Percentiles rank a stretch among this genome's conserved stretches.
These are phyloP conservation scores for Lasioglossum pauxillum DNA, from an alignment of 2,888 invertebrate species.

Conservation along the genomic window DNA sequence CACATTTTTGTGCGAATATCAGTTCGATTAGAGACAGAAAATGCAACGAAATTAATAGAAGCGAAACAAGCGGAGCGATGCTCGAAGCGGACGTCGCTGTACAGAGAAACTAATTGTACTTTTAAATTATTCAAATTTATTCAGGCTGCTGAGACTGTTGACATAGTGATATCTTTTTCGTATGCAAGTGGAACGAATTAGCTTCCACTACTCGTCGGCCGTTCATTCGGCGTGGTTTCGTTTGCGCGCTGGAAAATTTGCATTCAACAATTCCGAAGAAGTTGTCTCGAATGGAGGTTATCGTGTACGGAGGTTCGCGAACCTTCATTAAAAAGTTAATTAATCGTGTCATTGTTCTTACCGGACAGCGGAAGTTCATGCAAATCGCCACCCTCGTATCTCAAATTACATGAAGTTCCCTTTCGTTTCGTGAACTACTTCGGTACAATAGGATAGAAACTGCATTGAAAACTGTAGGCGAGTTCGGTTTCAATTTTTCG, in stretches of 20 bases:
- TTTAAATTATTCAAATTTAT: slow-evolving; percentile 31
- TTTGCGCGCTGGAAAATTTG: background rate
- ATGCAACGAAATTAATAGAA: background rate
- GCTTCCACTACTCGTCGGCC: background rate
- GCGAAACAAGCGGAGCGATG: background rate
- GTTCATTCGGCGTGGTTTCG: slow-evolving; percentile 12
- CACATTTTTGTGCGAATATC: background rate
- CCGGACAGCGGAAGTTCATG: background rate
- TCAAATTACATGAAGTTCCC: background rate
- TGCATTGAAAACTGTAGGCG: background rate
- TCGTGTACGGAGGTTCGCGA: background rate
- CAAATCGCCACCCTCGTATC: background rate
- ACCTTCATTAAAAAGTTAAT: background rate
- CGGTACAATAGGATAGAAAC: background rate
- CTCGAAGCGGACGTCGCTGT: background rate
- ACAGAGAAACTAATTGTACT: slow-evolving; percentile 11
- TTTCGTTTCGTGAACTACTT: background rate
- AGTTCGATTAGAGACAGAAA: background rate
- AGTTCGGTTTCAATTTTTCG: background rate
- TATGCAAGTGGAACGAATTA: slow-evolving; percentile 20
- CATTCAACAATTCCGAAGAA: background rate
- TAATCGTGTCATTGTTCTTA: background rate
- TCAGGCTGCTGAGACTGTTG: slow-evolving; percentile 14
- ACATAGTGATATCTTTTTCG: slow-evolving; percentile 20
- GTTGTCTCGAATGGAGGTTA: background rate